A percentile compares a stretch with the other conserved stretches of the same genome.
Evolutionary conservation across 2,888 invertebrate genomes (phyloP).

Genomic region (Plagodis pulveraria): DNA sequence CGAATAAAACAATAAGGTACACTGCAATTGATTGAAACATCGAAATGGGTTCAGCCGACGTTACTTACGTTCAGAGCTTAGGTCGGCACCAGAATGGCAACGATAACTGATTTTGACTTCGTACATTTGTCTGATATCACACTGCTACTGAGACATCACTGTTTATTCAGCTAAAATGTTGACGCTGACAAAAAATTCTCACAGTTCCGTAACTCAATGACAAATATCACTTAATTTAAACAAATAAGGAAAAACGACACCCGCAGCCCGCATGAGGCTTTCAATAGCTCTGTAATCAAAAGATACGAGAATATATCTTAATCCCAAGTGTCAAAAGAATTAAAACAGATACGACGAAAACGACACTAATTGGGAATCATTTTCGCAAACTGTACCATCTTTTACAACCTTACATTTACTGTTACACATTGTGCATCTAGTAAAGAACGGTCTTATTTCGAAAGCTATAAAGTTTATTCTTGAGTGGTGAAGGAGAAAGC

Average conservation of each 20-base stretch:
- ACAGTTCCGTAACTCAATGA: slow-evolving; percentile 1
- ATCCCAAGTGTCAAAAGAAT: slow-evolving; percentile 45
- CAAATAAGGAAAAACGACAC: slow-evolving; percentile 12
- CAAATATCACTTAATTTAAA: slow-evolving; percentile 11
- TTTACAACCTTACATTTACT: slow-evolving; percentile 8
- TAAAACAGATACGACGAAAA: slow-evolving; percentile 42
- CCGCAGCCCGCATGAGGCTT: slow-evolving; percentile 24
- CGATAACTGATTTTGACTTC: too few relatives aligned
- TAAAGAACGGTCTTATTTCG: neutral
- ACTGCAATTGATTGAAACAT: too few relatives aligned
- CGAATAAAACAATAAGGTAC: too few relatives aligned
- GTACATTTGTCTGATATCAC: too few relatives aligned
- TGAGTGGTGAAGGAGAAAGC: neutral
- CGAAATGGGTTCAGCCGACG: too few relatives aligned
- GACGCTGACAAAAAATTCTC: neutral
- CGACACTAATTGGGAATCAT: slow-evolving; percentile 51
- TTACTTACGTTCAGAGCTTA: too few relatives aligned
- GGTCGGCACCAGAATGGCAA: too few relatives aligned
- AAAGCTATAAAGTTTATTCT: slow-evolving; percentile 1
- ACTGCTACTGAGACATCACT: too few relatives aligned
- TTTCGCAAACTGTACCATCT: slow-evolving; percentile 39
- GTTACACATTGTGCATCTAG: neutral
- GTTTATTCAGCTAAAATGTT: too few relatives aligned
- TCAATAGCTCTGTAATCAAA: slow-evolving; percentile 17
- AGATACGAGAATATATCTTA: slow-evolving; percentile 23